Conservation (phyloP, 64 coral and sea anemone species). For the Montipora capricornis region DNA sequence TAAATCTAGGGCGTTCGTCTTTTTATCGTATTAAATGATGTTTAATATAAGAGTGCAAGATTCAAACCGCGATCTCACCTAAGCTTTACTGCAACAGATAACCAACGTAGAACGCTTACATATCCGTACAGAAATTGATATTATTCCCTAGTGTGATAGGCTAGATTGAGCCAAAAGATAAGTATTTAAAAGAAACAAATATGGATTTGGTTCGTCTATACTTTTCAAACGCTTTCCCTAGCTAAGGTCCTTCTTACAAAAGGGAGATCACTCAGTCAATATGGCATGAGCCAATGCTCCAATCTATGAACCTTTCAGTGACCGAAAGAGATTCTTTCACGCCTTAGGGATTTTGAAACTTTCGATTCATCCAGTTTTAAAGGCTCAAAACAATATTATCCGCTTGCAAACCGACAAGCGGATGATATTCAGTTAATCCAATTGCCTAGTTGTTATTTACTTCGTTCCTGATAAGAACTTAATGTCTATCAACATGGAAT, state of each 20-base stretch:
- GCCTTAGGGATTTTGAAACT: no score
- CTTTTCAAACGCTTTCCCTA: background rate
- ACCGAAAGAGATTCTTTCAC: background rate
- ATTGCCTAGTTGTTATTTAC: background rate
- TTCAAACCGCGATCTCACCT: no score
- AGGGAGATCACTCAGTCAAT: background rate
- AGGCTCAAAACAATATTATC: background rate
- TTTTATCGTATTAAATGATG: background rate
- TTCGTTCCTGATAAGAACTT: background rate
- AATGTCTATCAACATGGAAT: background rate
- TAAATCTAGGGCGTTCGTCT: background rate
- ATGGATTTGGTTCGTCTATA: background rate
- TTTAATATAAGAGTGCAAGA: no score
- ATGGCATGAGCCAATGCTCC: background rate
- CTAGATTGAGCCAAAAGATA: constrained; percentile 15
- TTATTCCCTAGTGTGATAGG: background rate
- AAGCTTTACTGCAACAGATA: background rate
- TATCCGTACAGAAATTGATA: background rate
- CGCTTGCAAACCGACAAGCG: background rate
- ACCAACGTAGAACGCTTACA: background rate
- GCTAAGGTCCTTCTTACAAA: background rate
- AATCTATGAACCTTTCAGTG: background rate
- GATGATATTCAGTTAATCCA: background rate
- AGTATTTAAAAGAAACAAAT: background rate
- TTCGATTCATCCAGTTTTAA: background rate